Base-by-base conservation (phyloP, 53 echinoderm and acorn worm genomes). In the Actinopyga echinites region DNA sequence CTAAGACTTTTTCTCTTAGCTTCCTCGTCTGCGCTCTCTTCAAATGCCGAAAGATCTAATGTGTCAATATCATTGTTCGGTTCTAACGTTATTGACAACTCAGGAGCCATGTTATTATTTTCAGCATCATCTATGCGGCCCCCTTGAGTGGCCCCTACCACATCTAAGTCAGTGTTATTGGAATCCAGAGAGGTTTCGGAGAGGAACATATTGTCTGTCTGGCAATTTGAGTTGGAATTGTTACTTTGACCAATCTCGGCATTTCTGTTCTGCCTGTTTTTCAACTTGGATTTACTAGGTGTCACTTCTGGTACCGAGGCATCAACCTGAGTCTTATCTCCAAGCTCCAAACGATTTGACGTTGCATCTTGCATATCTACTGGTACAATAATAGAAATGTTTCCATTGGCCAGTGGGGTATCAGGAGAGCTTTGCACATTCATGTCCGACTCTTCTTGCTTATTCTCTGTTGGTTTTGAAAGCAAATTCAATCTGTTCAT, bases 401-500 rank as follows among this genome's bases (percentile, higher is more conserved):
- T 87, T 12, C 91, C 91, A 52, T 91, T 96, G 10, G 92, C 83
- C 3, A 84, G 68, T 65, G 86, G 62, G 38, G 67, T 83, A 24
- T 83, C 65, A 1, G 82, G 85, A 15, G 55, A 61, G 22, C 57
- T 80, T 0, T 69, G 69, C 32, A 56, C 83, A 8, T 89, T 88
- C 42, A 86, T 83, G 57, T 91, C 93, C 25, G 42, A 12, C 49
- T 30, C 44, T 38, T 89, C 80, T 68, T 86, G 89, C 49, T 87
- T 86, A 58, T 79, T 79, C 57, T 87, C 86, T 7, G 87, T 60
- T 62, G 74, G 74, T 25, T 89, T 82, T 5, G 85, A 86, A 12
- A 91, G 90, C 60, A 96, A 89, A 85, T 96, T 96, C 56, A 96
- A 57, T 88, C 91, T 96, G 81, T 96, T 96, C 71, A 96, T 62